Evolutionary conservation across 2,797 vertebrate species (phyloP).

Genomic region (Urocyon cinereoargenteus): DNA sequence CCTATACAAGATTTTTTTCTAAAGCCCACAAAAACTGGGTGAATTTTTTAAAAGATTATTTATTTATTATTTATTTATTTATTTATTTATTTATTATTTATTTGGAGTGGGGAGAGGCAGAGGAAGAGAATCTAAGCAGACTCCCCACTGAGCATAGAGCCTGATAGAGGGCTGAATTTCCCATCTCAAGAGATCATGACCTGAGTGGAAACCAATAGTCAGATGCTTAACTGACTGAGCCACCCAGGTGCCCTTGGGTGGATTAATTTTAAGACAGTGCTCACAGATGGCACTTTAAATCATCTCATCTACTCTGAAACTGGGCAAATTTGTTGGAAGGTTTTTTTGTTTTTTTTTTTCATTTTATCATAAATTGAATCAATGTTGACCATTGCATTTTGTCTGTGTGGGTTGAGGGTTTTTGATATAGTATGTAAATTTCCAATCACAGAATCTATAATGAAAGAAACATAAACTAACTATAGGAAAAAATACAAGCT

Average conservation of each 20-base stretch:
- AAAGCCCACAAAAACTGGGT: not conserved
- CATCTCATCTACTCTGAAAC: not conserved
- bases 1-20: not conserved
- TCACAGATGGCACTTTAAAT: not conserved
- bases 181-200: not conserved
- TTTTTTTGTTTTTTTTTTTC: too few species aligned
- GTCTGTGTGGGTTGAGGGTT: not conserved
- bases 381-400: not conserved
- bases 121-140: not conserved
- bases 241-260: not conserved
- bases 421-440: not conserved
- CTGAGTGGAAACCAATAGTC: not conserved
- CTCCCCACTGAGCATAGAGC: not conserved
- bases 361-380: not conserved
- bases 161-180: not conserved
- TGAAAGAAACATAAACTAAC: not conserved
- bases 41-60: not conserved
- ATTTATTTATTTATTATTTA: not conserved
- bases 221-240: not conserved
- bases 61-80: not conserved
- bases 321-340: not conserved
- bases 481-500: not conserved
- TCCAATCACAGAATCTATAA: not conserved
- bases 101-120: not conserved
- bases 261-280: not conserved